Evolutionary conservation across 2,113 vertebrate genomes (phyloP).

Genomic region (Silurus asotus): DNA sequence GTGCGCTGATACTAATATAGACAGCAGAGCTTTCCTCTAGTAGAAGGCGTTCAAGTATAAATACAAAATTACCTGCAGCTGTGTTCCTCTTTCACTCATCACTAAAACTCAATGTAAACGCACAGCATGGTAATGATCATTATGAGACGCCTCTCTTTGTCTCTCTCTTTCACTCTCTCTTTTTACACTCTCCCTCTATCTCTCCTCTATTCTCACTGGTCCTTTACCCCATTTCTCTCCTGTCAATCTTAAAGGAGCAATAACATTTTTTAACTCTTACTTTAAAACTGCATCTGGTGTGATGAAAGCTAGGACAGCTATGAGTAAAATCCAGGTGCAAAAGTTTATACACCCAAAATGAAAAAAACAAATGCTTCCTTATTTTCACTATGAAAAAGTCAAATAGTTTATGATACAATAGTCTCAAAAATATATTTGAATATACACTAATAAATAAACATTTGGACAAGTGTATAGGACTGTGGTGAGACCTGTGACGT

Average conservation of each 20-base stretch:
- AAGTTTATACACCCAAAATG: background rate
- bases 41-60: slow-evolving; percentile 5
- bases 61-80: slow-evolving; percentile 31
- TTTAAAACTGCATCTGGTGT: background rate
- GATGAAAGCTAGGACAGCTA: background rate
- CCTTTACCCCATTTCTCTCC: background rate
- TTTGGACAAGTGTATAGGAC: background rate
- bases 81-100: slow-evolving; percentile 21
- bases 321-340: background rate
- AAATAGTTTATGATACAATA: background rate
- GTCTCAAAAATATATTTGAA: too few relatives aligned
- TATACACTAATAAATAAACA: background rate
- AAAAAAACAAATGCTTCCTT: background rate
- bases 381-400: background rate
- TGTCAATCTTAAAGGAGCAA: background rate
- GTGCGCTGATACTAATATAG: slow-evolving; percentile 21
- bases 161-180: background rate
- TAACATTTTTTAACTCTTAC: background rate
- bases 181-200: background rate
- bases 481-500: too few relatives aligned
- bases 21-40: slow-evolving; percentile 3
- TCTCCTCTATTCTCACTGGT: background rate
- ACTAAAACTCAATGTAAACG: slow-evolving; percentile 17
- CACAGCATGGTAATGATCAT: slow-evolving; percentile 11
- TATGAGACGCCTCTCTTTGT: background rate